Percentiles rank a stretch among this genome's conserved stretches.
These are phyloP conservation scores for Coecobrya sp. DNA, from an alignment of 2,888 invertebrate species.

Conservation along the genomic window DNA sequence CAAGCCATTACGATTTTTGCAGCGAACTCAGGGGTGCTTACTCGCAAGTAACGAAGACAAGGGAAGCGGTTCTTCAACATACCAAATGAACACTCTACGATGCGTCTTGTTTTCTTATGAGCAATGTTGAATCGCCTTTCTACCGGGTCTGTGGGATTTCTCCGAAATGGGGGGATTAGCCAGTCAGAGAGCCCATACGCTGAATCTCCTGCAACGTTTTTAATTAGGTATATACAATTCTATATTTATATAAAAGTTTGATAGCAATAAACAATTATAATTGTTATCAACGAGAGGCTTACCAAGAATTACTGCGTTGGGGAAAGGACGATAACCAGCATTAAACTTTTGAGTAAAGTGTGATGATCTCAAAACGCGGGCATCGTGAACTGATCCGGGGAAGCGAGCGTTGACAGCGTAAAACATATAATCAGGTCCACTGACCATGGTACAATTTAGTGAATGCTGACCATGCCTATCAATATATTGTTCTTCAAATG, in stretches of 20 bases:
- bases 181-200: not conserved
- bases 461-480: not conserved
- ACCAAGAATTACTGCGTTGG: not conserved
- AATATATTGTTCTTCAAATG: not conserved
- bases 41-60: not conserved
- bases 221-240: no score
- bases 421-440: not conserved
- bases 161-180: not conserved
- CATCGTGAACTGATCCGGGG: not conserved
- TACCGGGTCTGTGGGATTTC: not conserved
- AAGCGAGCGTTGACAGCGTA: not conserved
- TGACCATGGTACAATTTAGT: not conserved
- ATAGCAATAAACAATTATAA: no score
- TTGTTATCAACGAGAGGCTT: no score
- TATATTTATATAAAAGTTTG: no score
- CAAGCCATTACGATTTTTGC: not conserved
- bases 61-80: not conserved
- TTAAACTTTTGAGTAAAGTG: no score
- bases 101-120: not conserved
- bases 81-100: not conserved
- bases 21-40: not conserved
- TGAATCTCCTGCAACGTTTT: no score
- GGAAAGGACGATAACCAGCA: not conserved
- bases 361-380: not conserved
- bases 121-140: not conserved